Base-by-base conservation (phyloP, 2,113 vertebrate genomes). In the Cepphus grylle region DNA sequence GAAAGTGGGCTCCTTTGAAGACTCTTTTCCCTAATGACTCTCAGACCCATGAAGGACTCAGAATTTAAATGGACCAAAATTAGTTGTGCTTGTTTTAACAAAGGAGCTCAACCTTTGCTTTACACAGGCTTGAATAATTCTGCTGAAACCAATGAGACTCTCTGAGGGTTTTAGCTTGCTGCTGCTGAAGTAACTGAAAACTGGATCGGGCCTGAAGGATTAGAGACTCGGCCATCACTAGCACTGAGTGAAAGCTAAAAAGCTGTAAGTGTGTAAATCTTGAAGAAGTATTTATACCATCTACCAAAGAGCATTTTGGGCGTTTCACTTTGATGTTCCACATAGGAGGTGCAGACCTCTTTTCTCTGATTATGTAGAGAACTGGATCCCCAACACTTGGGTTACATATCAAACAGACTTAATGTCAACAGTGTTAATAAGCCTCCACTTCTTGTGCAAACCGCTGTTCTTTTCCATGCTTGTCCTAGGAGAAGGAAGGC, bases 111-210 rank as follows among this genome's bases (percentile, higher is more conserved):
- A 56, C 23, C 47, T 87, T 87, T 72, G 13, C 10, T 6, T 90
- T 94, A n/a, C 32, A 70, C n/a, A 74, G 50, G n/a, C 55, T 94
- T 56, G 67, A 93, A 91, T 71, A 83, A 78, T 88, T 92, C 72
- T 81, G 38, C 50, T 74, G 89, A 91, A 96, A 78, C 65, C 86
- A 89, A 5, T 47, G 86, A 71, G 67, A 53, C 23, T 86, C 78
- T 88, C 63, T 34, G 21, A 81, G 61, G 70, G 69, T 59, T 94
- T 91, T 93, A 89, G 12, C 59, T 87, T 84, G 63, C 38, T 74
- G 61, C 73, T 34, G 40, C 36, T 79, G 81, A 62, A 83, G 56
- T 55, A 63, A 76, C 50, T 76, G 72, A 84, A 95, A 89, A 87
- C 72, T 90, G 18, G 43, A 72, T 85, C 0, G 0, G 34, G 65